These are phyloP conservation scores for Vireo altiloquus DNA, from an alignment of 2,113 vertebrate species.

Conservation along the genomic window DNA sequence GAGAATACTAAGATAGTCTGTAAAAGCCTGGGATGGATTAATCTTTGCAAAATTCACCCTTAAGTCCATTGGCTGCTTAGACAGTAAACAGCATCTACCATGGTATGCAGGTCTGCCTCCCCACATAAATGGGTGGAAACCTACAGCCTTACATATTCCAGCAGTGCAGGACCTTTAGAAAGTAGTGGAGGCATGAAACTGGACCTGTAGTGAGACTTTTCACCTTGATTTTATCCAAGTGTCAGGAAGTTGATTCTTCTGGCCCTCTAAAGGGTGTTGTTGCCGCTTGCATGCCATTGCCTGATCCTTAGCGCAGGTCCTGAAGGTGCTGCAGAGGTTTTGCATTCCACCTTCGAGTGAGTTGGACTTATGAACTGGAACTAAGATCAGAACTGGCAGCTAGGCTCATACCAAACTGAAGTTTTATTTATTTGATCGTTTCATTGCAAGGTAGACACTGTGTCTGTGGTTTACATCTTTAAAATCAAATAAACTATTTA, in stretches of 20 bases:
- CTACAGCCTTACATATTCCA: not conserved
- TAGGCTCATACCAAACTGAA: constrained; percentile 61
- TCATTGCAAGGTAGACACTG: constrained; percentile 73
- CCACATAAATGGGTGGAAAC: not conserved
- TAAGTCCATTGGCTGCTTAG: not conserved
- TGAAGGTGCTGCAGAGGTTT: constrained; percentile 23
- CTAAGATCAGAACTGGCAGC: constrained; percentile 63
- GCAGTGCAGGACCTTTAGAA: not conserved
- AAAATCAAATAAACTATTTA: constrained; percentile 74
- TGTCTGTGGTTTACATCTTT: constrained; percentile 76
- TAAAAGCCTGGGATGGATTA: not conserved
- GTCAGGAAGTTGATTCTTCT: constrained; percentile 11
- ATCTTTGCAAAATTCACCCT: not conserved
- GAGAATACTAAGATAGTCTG: not conserved
- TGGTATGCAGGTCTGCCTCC: not conserved
- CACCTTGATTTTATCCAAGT: not conserved
- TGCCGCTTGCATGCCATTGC: not conserved
- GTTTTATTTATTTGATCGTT: constrained; percentile 78
- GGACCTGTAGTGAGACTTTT: not conserved
- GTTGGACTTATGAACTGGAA: constrained; percentile 56
- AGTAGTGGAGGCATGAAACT: not conserved
- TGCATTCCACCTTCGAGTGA: constrained; percentile 26
- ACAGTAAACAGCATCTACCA: not conserved
- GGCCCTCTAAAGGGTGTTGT: not conserved
- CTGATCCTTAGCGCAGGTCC: not conserved